Conservation (phyloP, 1,140 invertebrate genomes). For the Onthophagus taurus region DNA sequence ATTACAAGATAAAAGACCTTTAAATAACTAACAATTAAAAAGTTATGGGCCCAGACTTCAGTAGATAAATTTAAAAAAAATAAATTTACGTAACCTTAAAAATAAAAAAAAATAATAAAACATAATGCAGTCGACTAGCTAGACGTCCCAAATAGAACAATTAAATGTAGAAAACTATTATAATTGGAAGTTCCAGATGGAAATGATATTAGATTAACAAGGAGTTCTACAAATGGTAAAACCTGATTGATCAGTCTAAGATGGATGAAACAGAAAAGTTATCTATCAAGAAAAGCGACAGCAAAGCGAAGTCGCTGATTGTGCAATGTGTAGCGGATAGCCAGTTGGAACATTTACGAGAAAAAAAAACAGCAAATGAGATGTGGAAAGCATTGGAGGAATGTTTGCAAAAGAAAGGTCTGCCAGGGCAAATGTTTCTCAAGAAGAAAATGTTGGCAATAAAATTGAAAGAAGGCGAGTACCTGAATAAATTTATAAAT, state of each 20-base stretch:
- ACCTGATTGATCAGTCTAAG: conserved; percentile 5
- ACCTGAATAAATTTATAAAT: conserved; percentile 14
- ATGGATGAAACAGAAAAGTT: conserved; percentile 6
- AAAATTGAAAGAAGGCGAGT: conserved; percentile 17
- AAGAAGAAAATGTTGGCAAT: conserved; percentile 17
- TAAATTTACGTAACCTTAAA: too few species aligned
- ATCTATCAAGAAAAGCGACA: too few species aligned
- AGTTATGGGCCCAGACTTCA: too few species aligned
- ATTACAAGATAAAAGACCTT: too few species aligned
- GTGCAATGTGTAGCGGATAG: conserved; percentile 15
- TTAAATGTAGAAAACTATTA: conserved; percentile 10
- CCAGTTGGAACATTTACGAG: conserved; percentile 12
- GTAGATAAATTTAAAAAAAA: too few species aligned
- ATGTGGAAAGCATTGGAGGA: conserved; percentile 18
- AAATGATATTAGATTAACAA: conserved; percentile 16
- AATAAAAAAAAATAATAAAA: too few species aligned
- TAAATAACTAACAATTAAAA: too few species aligned
- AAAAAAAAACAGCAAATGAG: conserved; percentile 12
- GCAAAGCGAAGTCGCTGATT: conserved; percentile 12
- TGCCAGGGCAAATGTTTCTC: conserved; percentile 17
- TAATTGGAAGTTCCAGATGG: conserved; percentile 18
- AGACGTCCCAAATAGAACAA: too few species aligned
- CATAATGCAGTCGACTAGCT: too few species aligned
- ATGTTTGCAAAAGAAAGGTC: conserved; percentile 17
- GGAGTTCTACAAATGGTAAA: conserved; percentile 6